Evolutionary conservation across 2,113 vertebrate species (phyloP), one percentile per base, ranked within the genome.

Genomic region (Prinia subflava): DNA sequence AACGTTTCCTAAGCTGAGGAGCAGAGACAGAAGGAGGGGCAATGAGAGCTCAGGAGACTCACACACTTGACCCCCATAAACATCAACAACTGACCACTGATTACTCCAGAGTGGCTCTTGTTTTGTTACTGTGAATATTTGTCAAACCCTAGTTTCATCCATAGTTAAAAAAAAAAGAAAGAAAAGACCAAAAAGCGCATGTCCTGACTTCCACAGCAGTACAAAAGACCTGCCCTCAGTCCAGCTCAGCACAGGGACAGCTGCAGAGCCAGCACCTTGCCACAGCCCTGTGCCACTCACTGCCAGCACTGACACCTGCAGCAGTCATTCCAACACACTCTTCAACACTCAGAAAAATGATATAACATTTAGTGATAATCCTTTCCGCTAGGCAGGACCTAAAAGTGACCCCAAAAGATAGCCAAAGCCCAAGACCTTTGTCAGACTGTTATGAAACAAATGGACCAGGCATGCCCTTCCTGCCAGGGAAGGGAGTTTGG

Each of bases 341-440:
- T 27, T 42, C 52, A 42, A 9, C 12, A 68, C n/a, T 30, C 39
- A 4, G 27, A 86, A 92, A 37, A 67, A 52, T 3, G 11, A 68
- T 16, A 16, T 15, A 57, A 67, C 56, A 60, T 62, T 67, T 87
- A 87, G 16, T 77, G 62, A 23, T 69, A 13, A 24, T 23, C 63
- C 82, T 69, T 92, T 79, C 41, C 84, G 13, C 10, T 4, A 44
- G 53, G 57, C 37, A 94, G 89, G 92, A 91, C 42, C 73, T 46
- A 31, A 37, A 42, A 80, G 76, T 53, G 60, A 88, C 31, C 83
- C 31, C 6, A 0, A 69, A 85, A 88, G 56, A 70, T 12, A 35
- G 11, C 33, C 71, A 60, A 59, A 77, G 30, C 42, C 79, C 1
- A 0, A 76, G 67, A 62, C 57, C 33, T 80, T 74, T 74, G 49